Base-by-base conservation (phyloP, 2,888 invertebrate genomes). In the Lissocephala sabroskyi region DNA sequence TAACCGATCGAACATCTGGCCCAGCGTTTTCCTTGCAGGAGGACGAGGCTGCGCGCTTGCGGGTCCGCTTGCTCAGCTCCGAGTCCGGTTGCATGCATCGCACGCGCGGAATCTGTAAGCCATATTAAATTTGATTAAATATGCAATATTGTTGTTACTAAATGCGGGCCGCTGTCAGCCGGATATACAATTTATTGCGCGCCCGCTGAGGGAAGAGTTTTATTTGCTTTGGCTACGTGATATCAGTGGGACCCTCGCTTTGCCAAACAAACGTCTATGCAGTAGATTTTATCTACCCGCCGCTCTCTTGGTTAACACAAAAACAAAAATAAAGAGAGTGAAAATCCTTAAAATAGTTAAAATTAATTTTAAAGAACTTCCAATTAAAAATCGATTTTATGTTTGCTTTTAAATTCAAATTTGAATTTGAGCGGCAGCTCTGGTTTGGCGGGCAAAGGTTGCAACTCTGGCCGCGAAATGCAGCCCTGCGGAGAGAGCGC, bases 1-100 rank as follows among this genome's bases (percentile, higher is more conserved):
- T 56, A 3, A 9, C 28, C 9, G 28, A 23, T 40, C n/a, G n/a
- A n/a, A n/a, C n/a, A n/a, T n/a, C n/a, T n/a, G n/a, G n/a, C n/a
- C n/a, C 49, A 23, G 7, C 7, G 7, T 23, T 23, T 30, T 63
- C 53, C 41, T 43, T 66, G 0, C 42, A 17, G 7, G 32, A 23
- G 3, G 7, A 23, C 3, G 80, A 65, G 26, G 45, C 62, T 35
- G 50, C 47, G 3, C 73, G 77, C 39, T 60, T 62, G 7, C 70
- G 73, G 45, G 66, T 49, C 17, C 77, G 65, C 40, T 68, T 80
- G 42, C 70, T 75, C 39, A 73, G 67, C 46, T 84, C 84, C 1
- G 81, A 79, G 42, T 81, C 79, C 6, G 83, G 80, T 60, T 82
- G 83, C 75, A 84, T 81, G 42, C 73, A 79, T 56, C 82, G 84